Percentiles rank a stretch among this genome's conserved stretches.
Conservation (phyloP, 2,797 vertebrate genomes). For the Takifugu rubripes region DNA sequence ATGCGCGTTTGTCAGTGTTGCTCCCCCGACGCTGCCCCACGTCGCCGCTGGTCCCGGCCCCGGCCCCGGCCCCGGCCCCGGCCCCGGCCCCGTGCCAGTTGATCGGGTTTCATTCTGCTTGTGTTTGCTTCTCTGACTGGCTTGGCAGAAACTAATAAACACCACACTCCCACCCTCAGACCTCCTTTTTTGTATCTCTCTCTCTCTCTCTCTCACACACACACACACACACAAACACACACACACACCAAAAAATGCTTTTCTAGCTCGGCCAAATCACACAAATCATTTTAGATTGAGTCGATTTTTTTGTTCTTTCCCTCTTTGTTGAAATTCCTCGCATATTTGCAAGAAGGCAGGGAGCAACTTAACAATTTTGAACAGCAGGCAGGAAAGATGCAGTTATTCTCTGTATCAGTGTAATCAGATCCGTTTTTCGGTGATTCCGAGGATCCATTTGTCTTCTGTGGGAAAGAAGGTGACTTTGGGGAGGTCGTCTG, state of each 20-base stretch:
- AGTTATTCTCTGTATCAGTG: constrained; percentile 40
- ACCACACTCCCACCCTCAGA: constrained; percentile 57
- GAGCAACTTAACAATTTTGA: constrained; percentile 38
- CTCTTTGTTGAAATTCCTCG: constrained; percentile 55
- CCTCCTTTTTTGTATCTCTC: constrained; percentile 33
- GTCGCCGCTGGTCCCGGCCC: constrained; percentile 48
- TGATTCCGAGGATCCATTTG: constrained; percentile 65
- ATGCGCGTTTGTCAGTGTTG: constrained; percentile 63
- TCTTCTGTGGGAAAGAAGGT: constrained; percentile 62
- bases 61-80: constrained; percentile 52
- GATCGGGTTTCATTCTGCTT: constrained; percentile 71
- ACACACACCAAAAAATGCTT: constrained; percentile 25
- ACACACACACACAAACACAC: constrained; percentile 2
- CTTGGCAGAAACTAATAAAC: constrained; percentile 78
- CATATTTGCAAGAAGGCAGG: constrained; percentile 51
- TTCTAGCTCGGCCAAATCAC: constrained; percentile 50
- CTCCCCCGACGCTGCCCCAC: constrained; percentile 40
- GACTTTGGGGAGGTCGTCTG: constrained; percentile 70
- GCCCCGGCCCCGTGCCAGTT: constrained; percentile 60
- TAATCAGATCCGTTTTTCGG: constrained; percentile 65
- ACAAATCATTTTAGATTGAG: constrained; percentile 34
- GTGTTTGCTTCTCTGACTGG: constrained; percentile 67
- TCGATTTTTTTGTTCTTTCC: constrained; percentile 12
- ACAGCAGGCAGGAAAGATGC: constrained; percentile 31
- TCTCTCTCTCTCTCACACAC: constrained; percentile 1